Percentiles rank a stretch among this genome's conserved stretches.
These are phyloP conservation scores for Sciaenops ocellatus DNA, from an alignment of 2,797 vertebrate species.

Conservation along the genomic window DNA sequence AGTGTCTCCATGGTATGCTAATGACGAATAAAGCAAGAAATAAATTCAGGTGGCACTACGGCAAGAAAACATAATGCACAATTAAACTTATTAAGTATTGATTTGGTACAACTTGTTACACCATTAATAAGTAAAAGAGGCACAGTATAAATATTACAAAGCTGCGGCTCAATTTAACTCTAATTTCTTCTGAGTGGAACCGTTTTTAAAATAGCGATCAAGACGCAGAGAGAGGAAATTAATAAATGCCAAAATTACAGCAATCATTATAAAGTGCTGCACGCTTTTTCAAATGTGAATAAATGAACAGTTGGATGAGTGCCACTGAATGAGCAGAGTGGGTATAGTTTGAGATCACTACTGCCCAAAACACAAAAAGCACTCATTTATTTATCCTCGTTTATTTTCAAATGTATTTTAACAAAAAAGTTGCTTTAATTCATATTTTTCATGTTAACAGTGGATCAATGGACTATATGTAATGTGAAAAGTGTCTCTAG, in stretches of 20 bases:
- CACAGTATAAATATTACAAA: background rate
- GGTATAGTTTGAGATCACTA: background rate
- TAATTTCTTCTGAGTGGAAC: background rate
- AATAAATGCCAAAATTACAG: background rate
- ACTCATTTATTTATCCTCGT: no score
- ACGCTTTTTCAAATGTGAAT: background rate
- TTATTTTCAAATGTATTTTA: no score
- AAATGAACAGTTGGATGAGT: background rate
- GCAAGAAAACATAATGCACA: background rate
- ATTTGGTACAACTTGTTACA: background rate
- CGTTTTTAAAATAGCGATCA: background rate
- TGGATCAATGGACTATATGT: no score
- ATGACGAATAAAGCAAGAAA: background rate
- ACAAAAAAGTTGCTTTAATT: no score
- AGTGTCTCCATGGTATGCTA: background rate
- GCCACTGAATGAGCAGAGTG: background rate
- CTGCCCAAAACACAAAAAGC: no score
- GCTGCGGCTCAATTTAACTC: background rate
- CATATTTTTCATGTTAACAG: no score
- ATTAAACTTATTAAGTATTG: conserved; percentile 9
- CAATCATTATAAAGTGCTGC: background rate
- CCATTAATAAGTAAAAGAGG: background rate
- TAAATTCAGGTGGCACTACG: background rate
- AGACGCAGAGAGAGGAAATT: background rate
- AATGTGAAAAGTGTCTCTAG: no score